phyloP scores from a whole-genome alignment of 2,113 vertebrate species.

The Anguilla rostrata region DNA sequence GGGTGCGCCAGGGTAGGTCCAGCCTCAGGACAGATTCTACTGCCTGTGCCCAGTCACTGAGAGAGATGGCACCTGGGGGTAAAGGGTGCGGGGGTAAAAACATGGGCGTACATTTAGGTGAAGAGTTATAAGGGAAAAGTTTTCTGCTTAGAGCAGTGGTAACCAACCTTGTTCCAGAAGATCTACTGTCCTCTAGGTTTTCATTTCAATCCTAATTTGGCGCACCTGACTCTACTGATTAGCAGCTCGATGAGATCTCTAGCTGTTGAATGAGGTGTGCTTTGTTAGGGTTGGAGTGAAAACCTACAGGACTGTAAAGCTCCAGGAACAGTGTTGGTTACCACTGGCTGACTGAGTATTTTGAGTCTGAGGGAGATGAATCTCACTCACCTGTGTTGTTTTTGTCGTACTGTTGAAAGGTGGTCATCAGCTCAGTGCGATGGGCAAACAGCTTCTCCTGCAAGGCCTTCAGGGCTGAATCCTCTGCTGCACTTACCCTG shows the following conservation, averaged over 20 bases:
- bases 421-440: constrained; percentile 77
- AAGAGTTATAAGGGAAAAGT: not conserved
- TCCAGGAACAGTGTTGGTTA: no score
- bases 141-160: no score
- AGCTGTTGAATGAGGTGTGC: no score
- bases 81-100: not conserved
- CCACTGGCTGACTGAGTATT: no score
- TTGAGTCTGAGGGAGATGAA: not conserved
- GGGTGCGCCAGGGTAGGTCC: constrained; percentile 88
- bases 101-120: not conserved
- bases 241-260: no score
- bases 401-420: constrained; percentile 76
- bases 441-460: constrained; percentile 84
- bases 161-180: no score
- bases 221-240: no score
- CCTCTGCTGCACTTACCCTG: constrained; percentile 82
- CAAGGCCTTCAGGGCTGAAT: constrained; percentile 81
- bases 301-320: no score
- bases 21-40: constrained; percentile 81
- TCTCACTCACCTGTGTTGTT: constrained; percentile 52
- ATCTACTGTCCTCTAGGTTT: no score
- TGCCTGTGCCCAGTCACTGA: constrained; percentile 81
- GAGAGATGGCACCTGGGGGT: constrained; percentile 76
- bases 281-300: no score
- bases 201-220: no score